A percentile compares a stretch with the other conserved stretches of the same genome.
Evolutionary conservation across 2,113 vertebrate genomes (phyloP).

Genomic region (Elgaria multicarinata): DNA sequence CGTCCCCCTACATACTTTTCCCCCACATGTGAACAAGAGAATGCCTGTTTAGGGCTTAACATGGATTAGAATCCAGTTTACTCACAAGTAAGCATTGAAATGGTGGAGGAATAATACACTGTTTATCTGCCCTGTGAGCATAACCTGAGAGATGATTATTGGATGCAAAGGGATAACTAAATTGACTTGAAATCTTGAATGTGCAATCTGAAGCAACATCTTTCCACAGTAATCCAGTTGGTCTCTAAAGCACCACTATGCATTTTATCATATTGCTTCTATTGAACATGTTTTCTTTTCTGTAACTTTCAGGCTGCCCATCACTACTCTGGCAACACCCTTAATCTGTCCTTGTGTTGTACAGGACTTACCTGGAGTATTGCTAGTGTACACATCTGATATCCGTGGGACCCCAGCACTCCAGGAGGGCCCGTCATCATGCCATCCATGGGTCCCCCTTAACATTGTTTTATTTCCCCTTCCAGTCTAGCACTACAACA

Average conservation of each 20-base stretch:
- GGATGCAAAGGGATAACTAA: neutral
- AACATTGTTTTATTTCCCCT: neutral
- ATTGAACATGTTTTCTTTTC: neutral
- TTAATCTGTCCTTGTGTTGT: neutral
- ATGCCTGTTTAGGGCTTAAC: neutral
- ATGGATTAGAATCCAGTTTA: neutral
- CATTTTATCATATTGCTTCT: neutral
- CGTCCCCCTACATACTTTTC: no score
- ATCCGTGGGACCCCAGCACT: no score
- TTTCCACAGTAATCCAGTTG: neutral
- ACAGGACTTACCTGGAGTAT: neutral
- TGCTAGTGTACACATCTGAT: neutral
- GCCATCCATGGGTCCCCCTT: neutral
- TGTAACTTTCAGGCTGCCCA: neutral
- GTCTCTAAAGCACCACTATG: neutral
- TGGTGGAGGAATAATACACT: neutral
- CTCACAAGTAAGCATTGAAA: neutral
- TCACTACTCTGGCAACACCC: neutral
- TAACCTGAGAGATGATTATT: neutral
- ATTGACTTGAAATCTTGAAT: neutral
- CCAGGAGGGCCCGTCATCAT: neutral
- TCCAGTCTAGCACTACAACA: neutral
- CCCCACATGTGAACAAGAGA: no score
- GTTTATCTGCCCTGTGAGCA: no score
- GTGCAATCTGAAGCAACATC: neutral